Percentiles rank a stretch among this genome's conserved stretches.
These are phyloP conservation scores for Clitarchus hookeri DNA, from an alignment of 2,888 invertebrate species.

Conservation along the genomic window DNA sequence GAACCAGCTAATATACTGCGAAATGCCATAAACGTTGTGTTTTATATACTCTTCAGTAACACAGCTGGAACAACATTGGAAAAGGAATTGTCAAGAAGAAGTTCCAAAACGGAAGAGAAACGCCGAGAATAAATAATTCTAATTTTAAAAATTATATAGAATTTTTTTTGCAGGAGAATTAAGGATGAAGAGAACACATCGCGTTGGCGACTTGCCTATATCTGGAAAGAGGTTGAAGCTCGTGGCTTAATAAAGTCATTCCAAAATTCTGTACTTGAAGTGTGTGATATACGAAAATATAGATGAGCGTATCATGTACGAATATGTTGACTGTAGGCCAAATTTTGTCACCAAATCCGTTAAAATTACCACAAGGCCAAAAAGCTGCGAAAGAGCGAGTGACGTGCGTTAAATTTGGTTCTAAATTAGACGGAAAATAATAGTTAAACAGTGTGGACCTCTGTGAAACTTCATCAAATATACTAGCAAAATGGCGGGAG, in stretches of 20 bases:
- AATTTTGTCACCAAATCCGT: background rate
- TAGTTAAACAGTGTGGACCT: background rate
- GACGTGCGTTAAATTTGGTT: background rate
- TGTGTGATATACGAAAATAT: constrained; percentile 16
- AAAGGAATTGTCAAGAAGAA: background rate
- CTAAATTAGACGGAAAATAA: background rate
- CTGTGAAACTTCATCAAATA: constrained; percentile 10
- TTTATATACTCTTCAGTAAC: background rate
- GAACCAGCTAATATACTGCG: background rate
- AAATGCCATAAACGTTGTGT: constrained; percentile 19
- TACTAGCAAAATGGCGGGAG: background rate
- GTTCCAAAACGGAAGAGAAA: background rate
- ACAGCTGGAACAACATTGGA: background rate
- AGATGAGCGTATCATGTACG: background rate
- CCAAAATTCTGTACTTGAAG: background rate
- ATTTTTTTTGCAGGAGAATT: background rate
- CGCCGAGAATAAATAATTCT: background rate
- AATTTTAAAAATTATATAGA: background rate
- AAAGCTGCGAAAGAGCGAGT: no score
- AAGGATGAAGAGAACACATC: background rate
- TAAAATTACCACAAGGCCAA: no score
- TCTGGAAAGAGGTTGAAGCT: no score
- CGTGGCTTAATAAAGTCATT: constrained; percentile 5
- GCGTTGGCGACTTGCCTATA: background rate
- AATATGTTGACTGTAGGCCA: background rate